Base-by-base conservation (phyloP, 2,888 invertebrate species). In the Sarcophaga carnaria region DNA sequence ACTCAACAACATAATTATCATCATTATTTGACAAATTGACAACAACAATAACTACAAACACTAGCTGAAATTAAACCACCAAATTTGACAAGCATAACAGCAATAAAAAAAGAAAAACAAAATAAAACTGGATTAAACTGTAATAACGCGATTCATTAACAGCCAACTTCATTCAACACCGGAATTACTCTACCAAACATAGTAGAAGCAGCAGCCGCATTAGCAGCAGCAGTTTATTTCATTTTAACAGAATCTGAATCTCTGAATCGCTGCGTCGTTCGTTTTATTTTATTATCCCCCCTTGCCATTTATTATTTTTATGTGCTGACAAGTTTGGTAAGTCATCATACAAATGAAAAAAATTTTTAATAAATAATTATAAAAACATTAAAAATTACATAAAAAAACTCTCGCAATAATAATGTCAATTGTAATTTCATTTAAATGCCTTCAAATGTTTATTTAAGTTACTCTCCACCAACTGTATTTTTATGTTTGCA, bases 241-340 rank as follows among this genome's bases (percentile, higher is more conserved):
- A 6, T 0, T 37, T 1, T 0, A 37, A 37, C 1, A 6, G 1
- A 37, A 37, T 1, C 37, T 37, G 1, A 37, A 37, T 37, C 37
- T 37, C 6, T 37, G 37, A 37, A 2, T 37, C 27, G 27, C 4
- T 27, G 27, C 5, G 5, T 37, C 37, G 37, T 37, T 74, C n/a
- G 60, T 69, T 67, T 75, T 59, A 27, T 45, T 63, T 62, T 72
- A 66, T 62, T 63, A 69, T 71, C 37, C 67, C 63, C 77, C 71
- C 45, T 83, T 54, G 67, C 74, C 37, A 6, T 37, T 37, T 37
- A 6, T 37, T 67, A 69, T 74, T 80, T 71, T 80, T 86, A 86
- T 86, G 69, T 80, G 86, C 81, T 82, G 84, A 87, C 87, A 85
- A 85, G 87, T 82, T 85, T 87, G 87, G 87, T 84, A 82, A 82